Conservation (phyloP, 2,888 invertebrate genomes). For the Cryptus armator region DNA sequence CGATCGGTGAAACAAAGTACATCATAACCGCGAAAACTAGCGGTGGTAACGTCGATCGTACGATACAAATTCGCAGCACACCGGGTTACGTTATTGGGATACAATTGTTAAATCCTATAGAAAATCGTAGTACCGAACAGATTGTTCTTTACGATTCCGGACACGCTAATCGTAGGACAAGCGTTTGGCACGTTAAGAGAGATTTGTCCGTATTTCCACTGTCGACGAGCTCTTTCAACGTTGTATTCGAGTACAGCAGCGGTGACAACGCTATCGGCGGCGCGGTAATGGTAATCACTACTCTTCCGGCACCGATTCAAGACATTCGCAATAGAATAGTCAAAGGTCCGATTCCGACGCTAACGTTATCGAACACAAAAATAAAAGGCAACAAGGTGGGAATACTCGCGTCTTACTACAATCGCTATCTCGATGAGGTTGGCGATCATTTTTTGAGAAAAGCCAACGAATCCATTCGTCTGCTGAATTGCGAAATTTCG, state of each 20-base stretch:
- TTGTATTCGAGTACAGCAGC: slow-evolving; percentile 93
- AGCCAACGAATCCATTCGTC: slow-evolving; percentile 94
- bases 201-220: slow-evolving; percentile 96
- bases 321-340: slow-evolving; percentile 91
- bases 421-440: slow-evolving; percentile 93
- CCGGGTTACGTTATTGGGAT: slow-evolving; percentile 95
- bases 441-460: slow-evolving; percentile 95
- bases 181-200: slow-evolving; percentile 92
- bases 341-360: slow-evolving; percentile 92
- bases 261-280: slow-evolving; percentile 93
- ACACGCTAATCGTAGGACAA: slow-evolving; percentile 86
- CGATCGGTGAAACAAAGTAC: slow-evolving; percentile 92
- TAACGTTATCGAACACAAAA: slow-evolving; percentile 90
- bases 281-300: slow-evolving; percentile 92
- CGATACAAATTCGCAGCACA: slow-evolving; percentile 86
- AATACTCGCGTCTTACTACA: slow-evolving; percentile 94
- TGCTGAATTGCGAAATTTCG: slow-evolving; percentile 93
- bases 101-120: slow-evolving; percentile 95
- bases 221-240: slow-evolving; percentile 93
- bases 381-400: slow-evolving; percentile 94
- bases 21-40: slow-evolving; percentile 89
- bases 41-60: slow-evolving; percentile 85
- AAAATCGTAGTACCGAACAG: slow-evolving; percentile 94
- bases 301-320: slow-evolving; percentile 90
- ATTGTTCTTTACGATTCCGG: slow-evolving; percentile 93